A percentile compares a stretch with the other conserved stretches of the same genome.
Conservation (phyloP, 2,888 invertebrate genomes). For the Stenodera caucasica region DNA sequence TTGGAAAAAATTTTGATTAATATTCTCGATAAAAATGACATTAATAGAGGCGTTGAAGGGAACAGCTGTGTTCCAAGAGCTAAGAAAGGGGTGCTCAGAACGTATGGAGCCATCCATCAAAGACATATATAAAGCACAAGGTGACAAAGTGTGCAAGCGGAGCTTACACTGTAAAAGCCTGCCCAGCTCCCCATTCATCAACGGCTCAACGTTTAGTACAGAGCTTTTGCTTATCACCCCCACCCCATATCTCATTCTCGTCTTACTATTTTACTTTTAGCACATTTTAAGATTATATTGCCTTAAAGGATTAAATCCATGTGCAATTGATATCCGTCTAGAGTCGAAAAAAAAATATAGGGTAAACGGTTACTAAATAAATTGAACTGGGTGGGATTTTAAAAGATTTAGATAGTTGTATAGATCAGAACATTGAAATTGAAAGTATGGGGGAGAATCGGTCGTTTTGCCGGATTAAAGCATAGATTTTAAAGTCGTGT, state of each 20-base stretch:
- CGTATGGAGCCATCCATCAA: conserved; percentile 51
- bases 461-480: conserved; percentile 40
- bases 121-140: conserved; percentile 48
- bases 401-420: conserved; percentile 39
- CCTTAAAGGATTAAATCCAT: conserved; percentile 38
- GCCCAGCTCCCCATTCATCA: conserved; percentile 52
- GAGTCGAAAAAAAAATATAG: background rate
- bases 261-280: conserved; percentile 39
- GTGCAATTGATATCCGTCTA: background rate
- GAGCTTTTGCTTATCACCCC: conserved; percentile 42
- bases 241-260: conserved; percentile 29
- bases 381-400: conserved; percentile 23
- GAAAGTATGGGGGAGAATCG: conserved; percentile 39
- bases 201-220: conserved; percentile 48
- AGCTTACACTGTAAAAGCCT: conserved; percentile 46
- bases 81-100: background rate
- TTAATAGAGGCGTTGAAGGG: conserved; percentile 52
- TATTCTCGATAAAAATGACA: conserved; percentile 46
- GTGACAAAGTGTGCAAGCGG: conserved; percentile 54
- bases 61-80: conserved; percentile 47
- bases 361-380: background rate
- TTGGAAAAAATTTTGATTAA: conserved; percentile 37
- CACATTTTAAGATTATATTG: conserved; percentile 42
- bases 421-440: conserved; percentile 41
- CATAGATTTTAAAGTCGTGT: conserved; percentile 28